Conservation (phyloP, 1,140 invertebrate species). For the Drosophila simulans region DNA sequence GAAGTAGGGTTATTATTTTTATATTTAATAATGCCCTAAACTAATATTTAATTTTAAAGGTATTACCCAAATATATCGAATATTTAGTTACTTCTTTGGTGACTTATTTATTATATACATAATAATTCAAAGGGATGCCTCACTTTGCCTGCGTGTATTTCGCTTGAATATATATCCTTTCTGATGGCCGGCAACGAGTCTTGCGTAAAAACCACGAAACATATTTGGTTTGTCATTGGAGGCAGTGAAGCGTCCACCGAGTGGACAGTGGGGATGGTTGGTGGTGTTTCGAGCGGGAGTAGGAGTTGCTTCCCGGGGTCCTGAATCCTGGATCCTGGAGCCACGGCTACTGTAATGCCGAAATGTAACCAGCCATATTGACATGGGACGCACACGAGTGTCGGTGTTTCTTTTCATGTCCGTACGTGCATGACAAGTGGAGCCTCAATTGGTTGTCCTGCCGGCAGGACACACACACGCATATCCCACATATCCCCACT, state of each 20-base stretch:
- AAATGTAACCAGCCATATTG: slow-evolving; percentile 77
- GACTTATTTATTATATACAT: too few relatives aligned
- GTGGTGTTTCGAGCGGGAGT: not conserved
- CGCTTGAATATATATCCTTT: slow-evolving; percentile 2
- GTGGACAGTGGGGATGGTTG: slow-evolving; percentile 10
- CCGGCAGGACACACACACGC: slow-evolving; percentile 23
- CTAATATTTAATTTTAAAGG: too few relatives aligned
- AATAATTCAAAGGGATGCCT: too few relatives aligned
- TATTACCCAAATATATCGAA: too few relatives aligned
- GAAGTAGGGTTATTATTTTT: too few relatives aligned
- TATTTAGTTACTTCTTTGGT: too few relatives aligned
- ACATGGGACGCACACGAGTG: slow-evolving; percentile 59
- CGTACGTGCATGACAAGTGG: slow-evolving; percentile 62
- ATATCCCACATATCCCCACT: slow-evolving; percentile 1
- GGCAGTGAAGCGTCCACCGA: slow-evolving; percentile 60
- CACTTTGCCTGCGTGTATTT: not conserved
- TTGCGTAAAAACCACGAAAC: slow-evolving; percentile 81
- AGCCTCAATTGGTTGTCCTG: slow-evolving; percentile 74
- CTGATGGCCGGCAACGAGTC: slow-evolving; percentile 44
- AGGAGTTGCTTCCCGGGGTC: not conserved
- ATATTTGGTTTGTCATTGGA: slow-evolving; percentile 84
- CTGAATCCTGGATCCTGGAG: slow-evolving; percentile 2
- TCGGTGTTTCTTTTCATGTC: slow-evolving; percentile 68
- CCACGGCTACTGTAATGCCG: slow-evolving; percentile 47
- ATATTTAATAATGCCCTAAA: too few relatives aligned